Base-by-base conservation (phyloP, 2,797 vertebrate genomes). In the Neosilurus hyrtlii region DNA sequence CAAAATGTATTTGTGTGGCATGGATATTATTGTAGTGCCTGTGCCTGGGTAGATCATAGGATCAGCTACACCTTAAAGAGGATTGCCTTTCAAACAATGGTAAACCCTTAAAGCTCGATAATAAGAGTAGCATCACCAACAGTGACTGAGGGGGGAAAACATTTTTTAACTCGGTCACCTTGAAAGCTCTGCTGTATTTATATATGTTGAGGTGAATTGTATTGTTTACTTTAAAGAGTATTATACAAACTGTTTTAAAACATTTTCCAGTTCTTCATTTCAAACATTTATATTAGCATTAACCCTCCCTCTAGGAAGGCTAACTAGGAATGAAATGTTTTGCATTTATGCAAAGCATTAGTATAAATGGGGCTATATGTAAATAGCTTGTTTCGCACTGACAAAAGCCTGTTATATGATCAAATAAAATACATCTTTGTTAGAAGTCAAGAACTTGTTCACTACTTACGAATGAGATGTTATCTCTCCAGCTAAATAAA, bases 51-150 rank as follows among this genome's bases (percentile, higher is more conserved):
- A 81, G 76, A 83, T 86, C 66, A 85, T 76, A 77, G 79, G 78
- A 86, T 87, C 80, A 83, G 83, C 82, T 66, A 83, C 73, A 83
- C 79, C 83, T 84, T 76, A 86, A 87, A 87, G 73, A 86, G 86
- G 82, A 86, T 86, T 88, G 65, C 56, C 62, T 51, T 43, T 81
- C 67, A 71, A 85, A 71, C 72, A 83, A 71, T 57, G 81, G 26
- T 57, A 59, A 75, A 59, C 11, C 72, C 54, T 59, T 75, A 75
- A 57, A 10, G 16, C 78, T 86, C n/a, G 65, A 54, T 52, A 57
- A 82, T 68, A 81, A 8, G 8, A 83, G 77, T 67, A 77, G 62
- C 77, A 49, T 65, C 57, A 59, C 51, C 75, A 20, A 51, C 43
- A 57, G 24, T 37, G 63, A n/a, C 80, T 74, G 2, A 1, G 9